Conservation (phyloP, 2,888 invertebrate species). For the Patella caerulea region DNA sequence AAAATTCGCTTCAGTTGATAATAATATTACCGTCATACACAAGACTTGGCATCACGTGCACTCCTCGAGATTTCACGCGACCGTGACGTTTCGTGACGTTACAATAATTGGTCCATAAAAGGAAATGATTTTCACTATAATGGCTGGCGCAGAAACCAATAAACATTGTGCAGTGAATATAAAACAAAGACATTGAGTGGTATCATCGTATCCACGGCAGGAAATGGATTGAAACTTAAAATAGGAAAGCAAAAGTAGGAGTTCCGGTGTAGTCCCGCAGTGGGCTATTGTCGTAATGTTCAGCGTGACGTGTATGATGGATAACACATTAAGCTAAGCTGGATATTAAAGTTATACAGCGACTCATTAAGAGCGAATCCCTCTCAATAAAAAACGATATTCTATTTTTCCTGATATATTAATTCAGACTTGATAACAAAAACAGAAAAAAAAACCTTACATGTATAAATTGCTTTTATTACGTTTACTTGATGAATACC, state of each 20-base stretch:
- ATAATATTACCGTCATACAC: no score
- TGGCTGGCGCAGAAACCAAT: constrained; percentile 20
- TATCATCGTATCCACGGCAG: constrained; percentile 15
- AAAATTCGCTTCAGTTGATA: no score
- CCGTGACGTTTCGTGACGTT: neutral
- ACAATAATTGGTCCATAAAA: neutral
- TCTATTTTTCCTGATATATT: no score
- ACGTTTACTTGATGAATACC: no score
- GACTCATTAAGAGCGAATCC: no score
- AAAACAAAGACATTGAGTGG: constrained; percentile 24
- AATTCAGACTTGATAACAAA: no score
- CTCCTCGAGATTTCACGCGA: neutral
- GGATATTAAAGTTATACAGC: neutral
- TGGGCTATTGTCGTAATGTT: neutral
- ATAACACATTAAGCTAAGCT: neutral
- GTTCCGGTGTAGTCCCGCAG: constrained; percentile 18
- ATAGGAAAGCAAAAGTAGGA: constrained; percentile 29
- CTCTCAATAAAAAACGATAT: no score
- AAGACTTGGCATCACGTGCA: constrained; percentile 2
- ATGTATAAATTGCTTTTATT: no score
- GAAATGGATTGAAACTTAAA: constrained; percentile 22
- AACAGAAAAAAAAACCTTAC: no score
- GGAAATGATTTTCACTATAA: constrained; percentile 20
- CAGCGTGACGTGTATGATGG: constrained; percentile 7
- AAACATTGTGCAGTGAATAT: constrained; percentile 17